phyloP scores from a whole-genome alignment of 2,797 vertebrate species.

The Capromys pilorides region DNA sequence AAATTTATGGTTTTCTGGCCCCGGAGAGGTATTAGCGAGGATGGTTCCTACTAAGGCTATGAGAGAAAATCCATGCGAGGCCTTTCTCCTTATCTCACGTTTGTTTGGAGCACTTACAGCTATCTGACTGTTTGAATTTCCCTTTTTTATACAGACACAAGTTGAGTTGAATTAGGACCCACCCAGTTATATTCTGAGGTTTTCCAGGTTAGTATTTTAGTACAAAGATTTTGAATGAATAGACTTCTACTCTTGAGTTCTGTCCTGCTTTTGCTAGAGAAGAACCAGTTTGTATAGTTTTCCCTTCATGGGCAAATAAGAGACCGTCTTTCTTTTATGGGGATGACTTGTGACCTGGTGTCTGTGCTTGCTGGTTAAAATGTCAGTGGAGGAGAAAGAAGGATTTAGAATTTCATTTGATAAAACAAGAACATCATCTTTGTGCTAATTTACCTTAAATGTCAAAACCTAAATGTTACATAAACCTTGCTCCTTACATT shows the following conservation, averaged over 20 bases:
- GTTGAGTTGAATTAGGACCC: background rate
- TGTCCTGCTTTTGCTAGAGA: background rate
- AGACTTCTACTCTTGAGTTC: background rate
- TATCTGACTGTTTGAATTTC: background rate
- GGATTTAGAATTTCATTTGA: background rate
- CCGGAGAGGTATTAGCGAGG: background rate
- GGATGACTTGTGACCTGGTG: background rate
- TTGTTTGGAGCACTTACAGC: accelerated
- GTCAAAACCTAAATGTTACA: background rate
- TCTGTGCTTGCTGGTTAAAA: background rate
- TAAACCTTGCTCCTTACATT: background rate
- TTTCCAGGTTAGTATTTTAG: background rate
- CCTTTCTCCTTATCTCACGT: background rate
- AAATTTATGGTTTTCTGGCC: background rate
- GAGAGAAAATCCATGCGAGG: background rate
- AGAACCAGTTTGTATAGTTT: background rate
- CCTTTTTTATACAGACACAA: background rate
- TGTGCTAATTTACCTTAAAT: background rate
- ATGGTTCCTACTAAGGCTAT: background rate
- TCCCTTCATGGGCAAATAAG: too few species aligned
- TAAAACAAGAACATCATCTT: background rate
- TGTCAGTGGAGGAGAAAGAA: background rate
- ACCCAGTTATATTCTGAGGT: background rate
- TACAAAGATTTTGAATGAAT: background rate
- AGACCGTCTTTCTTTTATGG: background rate